Evolutionary conservation across 2,888 invertebrate genomes (phyloP).

Genomic region (Andrena chrysosceles): DNA sequence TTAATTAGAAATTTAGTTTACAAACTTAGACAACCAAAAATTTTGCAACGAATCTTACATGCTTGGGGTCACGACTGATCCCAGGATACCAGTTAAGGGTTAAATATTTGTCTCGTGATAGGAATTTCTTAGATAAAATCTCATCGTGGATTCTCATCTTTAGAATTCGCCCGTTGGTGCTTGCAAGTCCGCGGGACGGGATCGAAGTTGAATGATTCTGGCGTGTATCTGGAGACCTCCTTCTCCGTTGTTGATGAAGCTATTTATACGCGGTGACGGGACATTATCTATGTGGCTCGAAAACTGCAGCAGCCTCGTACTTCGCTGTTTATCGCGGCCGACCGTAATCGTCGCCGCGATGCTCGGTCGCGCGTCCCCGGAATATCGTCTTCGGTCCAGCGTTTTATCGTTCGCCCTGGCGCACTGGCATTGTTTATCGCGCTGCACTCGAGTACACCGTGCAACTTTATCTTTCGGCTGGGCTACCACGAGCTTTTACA

Average conservation of each 20-base stretch:
- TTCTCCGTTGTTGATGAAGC: constrained; percentile 24
- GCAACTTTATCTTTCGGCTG: constrained; percentile 63
- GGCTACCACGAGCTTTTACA: constrained; percentile 55
- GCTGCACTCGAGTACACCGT: constrained; percentile 35
- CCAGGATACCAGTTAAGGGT: too few relatives aligned
- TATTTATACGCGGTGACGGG: constrained; percentile 52
- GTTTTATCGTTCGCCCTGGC: constrained; percentile 34
- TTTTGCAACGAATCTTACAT: too few relatives aligned
- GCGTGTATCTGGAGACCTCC: constrained; percentile 4
- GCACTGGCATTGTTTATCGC: constrained; percentile 63
- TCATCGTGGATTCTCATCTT: too few relatives aligned
- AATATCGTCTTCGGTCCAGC: constrained; percentile 22
- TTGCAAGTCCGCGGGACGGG: neutral
- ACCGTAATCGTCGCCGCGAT: constrained; percentile 39
- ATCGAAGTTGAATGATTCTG: neutral
- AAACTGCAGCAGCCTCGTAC: constrained; percentile 52
- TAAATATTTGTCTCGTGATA: too few relatives aligned
- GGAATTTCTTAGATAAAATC: too few relatives aligned
- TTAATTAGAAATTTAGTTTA: too few relatives aligned
- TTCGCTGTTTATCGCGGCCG: constrained; percentile 46
- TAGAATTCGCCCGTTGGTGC: too few relatives aligned
- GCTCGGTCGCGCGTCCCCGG: constrained; percentile 3
- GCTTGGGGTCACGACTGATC: too few relatives aligned
- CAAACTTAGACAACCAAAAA: too few relatives aligned
- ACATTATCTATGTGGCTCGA: constrained; percentile 66